Conservation (phyloP, 2,888 invertebrate species). For the Aporophyla nigra region DNA sequence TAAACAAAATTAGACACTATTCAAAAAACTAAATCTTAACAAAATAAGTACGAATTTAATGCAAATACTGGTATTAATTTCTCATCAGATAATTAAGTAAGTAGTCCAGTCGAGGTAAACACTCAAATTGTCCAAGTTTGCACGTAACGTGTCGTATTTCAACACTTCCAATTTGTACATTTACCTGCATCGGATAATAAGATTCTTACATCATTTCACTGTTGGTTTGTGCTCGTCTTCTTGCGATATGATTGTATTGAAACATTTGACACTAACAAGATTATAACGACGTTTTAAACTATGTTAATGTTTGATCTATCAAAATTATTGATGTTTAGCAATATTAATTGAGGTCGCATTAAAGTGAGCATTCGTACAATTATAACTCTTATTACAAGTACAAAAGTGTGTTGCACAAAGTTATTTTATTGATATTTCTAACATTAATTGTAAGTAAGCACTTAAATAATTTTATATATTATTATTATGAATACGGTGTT, state of each 20-base stretch:
- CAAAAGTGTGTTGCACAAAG: constrained; percentile 22
- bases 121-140: constrained; percentile 24
- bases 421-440: constrained; percentile 25
- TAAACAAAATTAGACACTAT: neutral
- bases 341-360: constrained; percentile 28
- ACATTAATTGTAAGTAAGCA: constrained; percentile 1
- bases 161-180: constrained; percentile 45
- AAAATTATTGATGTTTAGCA: constrained; percentile 29
- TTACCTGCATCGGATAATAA: constrained; percentile 48
- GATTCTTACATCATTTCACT: constrained; percentile 28
- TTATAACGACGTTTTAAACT: constrained; percentile 42
- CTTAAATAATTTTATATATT: neutral
- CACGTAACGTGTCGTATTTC: constrained; percentile 39
- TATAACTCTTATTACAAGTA: constrained; percentile 1
- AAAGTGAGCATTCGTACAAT: constrained; percentile 2
- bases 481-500: neutral
- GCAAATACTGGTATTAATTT: neutral
- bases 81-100: constrained; percentile 15
- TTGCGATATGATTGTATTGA: constrained; percentile 35
- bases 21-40: neutral
- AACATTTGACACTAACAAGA: constrained; percentile 48
- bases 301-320: constrained; percentile 8
- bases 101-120: constrained; percentile 5
- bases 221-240: constrained; percentile 26
- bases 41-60: neutral